Percentiles rank a stretch among this genome's conserved stretches.
Conservation (phyloP, 2,113 vertebrate genomes). For the Pan troglodytes region NHGRI_mPanTro3-v2.1_pri NC_072403.2:81420001-81420500, state of each 20-base stretch:
- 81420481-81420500: background rate
- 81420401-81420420: background rate
- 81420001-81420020: background rate
- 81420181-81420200: background rate
- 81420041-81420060: background rate
- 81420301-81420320: background rate
- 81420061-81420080: background rate
- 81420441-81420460: background rate
- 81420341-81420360: background rate
- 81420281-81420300: background rate
- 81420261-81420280: background rate
- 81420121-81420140: background rate
- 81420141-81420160: background rate
- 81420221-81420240: background rate
- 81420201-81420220: background rate
- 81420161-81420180: background rate
- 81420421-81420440: background rate
- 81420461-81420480: background rate
- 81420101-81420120: no score
- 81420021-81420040: background rate
- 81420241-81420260: background rate
- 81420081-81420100: no score
- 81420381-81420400: background rate
- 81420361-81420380: background rate
- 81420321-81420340: background rate